These are phyloP conservation scores for Trypoxylus dichotomus DNA, from an alignment of 1,140 invertebrate species.

Conservation along the genomic window DNA sequence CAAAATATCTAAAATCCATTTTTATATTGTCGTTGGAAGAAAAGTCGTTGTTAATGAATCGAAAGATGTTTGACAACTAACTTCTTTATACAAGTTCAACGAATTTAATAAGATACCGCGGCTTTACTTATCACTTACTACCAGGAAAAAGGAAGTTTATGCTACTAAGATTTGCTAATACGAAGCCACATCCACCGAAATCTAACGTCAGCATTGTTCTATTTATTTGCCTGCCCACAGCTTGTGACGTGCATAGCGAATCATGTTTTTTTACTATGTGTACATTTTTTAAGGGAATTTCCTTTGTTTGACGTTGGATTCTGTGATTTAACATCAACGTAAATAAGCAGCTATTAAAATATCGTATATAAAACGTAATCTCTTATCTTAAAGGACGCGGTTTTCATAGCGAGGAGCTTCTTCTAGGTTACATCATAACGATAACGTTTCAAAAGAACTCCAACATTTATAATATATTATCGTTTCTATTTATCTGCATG, in stretches of 20 bases:
- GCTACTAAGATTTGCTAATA: background rate
- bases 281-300: background rate
- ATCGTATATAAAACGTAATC: background rate
- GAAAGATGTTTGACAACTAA: background rate
- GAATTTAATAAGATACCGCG: background rate
- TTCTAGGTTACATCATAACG: too few species aligned
- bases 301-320: background rate
- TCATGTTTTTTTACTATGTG: background rate
- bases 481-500: too few species aligned
- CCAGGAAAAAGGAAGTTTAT: constrained; percentile 11
- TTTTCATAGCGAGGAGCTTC: background rate
- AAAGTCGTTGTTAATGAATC: background rate
- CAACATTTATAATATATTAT: too few species aligned
- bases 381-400: background rate
- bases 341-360: background rate
- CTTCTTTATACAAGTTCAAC: background rate
- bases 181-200: constrained; percentile 7
- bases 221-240: background rate
- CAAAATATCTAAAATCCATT: background rate
- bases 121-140: background rate
- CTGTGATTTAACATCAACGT: background rate
- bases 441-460: too few species aligned
- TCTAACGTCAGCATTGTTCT: background rate
- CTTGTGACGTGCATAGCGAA: background rate
- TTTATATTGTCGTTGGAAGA: background rate